Conservation (phyloP, 1,140 invertebrate species). For the Hesperophylax magnus region DNA sequence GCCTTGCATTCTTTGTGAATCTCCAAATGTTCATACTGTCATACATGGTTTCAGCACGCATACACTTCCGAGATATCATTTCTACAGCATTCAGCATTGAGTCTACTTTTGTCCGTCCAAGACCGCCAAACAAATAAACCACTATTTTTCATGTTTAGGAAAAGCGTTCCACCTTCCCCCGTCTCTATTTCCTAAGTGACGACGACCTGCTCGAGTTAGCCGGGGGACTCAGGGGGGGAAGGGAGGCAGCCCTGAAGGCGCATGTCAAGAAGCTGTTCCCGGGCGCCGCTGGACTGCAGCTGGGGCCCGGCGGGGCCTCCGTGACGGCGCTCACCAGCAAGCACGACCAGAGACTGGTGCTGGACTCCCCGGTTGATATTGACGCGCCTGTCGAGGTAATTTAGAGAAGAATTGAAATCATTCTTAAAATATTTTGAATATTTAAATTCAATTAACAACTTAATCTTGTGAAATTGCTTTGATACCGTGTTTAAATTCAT, state of each 20-base stretch:
- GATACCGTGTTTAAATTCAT: no score
- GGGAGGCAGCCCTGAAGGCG: conserved; percentile 88
- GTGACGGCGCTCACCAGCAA: conserved; percentile 74
- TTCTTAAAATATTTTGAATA: not conserved
- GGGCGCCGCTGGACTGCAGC: conserved; percentile 73
- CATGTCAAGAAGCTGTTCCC: conserved; percentile 97
- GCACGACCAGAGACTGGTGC: conserved; percentile 88
- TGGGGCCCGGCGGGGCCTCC: conserved; percentile 64
- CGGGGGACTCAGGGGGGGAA: conserved; percentile 83
- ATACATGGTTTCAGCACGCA: no score
- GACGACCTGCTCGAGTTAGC: conserved; percentile 96
- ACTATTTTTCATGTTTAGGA: conserved; percentile 75
- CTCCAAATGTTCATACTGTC: no score
- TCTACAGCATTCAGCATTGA: no score
- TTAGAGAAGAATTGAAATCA: not conserved
- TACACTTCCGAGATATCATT: no score
- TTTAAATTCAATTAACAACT: no score
- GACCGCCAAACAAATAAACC: no score
- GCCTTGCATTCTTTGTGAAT: no score
- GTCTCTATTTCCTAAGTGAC: conserved; percentile 97
- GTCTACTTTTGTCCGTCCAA: no score
- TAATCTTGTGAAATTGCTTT: no score
- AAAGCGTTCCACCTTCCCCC: conserved; percentile 93
- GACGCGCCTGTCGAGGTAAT: conserved; percentile 85
- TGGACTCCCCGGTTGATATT: conserved; percentile 84